phyloP scores from a whole-genome alignment of 2,797 vertebrate genomes.

The Cryptoprocta ferox region DNA sequence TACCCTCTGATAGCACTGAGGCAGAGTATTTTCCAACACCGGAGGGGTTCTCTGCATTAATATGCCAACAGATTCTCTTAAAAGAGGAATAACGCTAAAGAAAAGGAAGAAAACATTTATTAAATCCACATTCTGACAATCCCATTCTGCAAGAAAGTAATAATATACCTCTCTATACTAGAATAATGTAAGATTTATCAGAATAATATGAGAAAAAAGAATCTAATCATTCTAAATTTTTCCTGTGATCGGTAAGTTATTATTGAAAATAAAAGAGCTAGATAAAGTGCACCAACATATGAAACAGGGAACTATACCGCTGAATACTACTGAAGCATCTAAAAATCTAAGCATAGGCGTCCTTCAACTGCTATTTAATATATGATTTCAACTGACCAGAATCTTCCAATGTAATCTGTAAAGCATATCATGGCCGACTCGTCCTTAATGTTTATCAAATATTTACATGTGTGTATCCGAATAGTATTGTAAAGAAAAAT shows the following conservation, averaged over 20 bases:
- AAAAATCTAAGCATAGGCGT: background rate
- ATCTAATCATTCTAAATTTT: background rate
- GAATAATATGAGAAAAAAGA: slow-evolving; percentile 8
- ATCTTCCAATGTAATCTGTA: background rate
- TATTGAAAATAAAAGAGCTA: background rate
- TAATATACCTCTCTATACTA: background rate
- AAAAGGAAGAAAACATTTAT: slow-evolving; percentile 61
- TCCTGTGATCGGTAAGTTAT: background rate
- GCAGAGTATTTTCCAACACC: slow-evolving; percentile 92
- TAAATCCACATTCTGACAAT: slow-evolving; percentile 33
- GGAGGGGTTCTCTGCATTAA: slow-evolving; percentile 98
- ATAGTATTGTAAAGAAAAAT: background rate
- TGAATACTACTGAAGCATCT: background rate
- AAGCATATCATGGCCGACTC: background rate
- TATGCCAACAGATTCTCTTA: slow-evolving; percentile 96
- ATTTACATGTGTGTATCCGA: background rate
- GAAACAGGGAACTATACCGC: background rate
- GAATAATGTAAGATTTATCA: background rate
- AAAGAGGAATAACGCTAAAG: slow-evolving; percentile 95
- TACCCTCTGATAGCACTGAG: slow-evolving; percentile 98
- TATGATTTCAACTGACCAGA: background rate
- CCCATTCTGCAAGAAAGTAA: background rate
- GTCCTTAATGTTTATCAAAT: background rate
- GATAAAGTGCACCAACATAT: background rate
- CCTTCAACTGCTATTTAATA: background rate